A percentile compares a stretch with the other conserved stretches of the same genome.
Evolutionary conservation across 2,113 vertebrate species (phyloP).

Genomic region (Eulemur rufifrons): DNA sequence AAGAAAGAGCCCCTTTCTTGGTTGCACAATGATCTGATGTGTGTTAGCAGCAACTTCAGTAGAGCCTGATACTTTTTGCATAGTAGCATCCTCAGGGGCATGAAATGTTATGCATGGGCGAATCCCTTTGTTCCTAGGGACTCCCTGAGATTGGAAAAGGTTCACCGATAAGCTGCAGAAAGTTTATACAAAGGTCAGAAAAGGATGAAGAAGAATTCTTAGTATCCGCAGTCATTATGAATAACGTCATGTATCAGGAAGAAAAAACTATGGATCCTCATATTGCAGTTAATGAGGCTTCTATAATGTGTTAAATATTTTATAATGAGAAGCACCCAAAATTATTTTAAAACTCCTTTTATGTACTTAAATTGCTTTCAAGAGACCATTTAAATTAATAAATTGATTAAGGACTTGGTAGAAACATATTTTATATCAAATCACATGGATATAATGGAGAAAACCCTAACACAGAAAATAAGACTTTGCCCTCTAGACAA

Average conservation of each 20-base stretch:
- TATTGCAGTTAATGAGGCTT: neutral
- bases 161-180: neutral
- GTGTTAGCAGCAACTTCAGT: neutral
- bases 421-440: neutral
- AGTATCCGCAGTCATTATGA: neutral
- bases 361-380: neutral
- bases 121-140: neutral
- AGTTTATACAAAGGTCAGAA: neutral
- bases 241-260: neutral
- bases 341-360: neutral
- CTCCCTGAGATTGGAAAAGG: neutral
- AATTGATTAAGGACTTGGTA: neutral
- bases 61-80: neutral
- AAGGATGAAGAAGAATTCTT: neutral
- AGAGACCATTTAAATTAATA: neutral
- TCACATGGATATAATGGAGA: neutral
- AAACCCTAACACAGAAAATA: slow-evolving; percentile 9
- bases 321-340: neutral
- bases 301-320: neutral
- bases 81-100: neutral
- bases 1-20: neutral
- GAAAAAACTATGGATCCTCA: neutral
- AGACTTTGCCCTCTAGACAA: neutral
- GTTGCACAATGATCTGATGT: neutral
- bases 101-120: neutral